phyloP scores from a whole-genome alignment of 2,113 vertebrate genomes.

The Urocolius indicus region DNA sequence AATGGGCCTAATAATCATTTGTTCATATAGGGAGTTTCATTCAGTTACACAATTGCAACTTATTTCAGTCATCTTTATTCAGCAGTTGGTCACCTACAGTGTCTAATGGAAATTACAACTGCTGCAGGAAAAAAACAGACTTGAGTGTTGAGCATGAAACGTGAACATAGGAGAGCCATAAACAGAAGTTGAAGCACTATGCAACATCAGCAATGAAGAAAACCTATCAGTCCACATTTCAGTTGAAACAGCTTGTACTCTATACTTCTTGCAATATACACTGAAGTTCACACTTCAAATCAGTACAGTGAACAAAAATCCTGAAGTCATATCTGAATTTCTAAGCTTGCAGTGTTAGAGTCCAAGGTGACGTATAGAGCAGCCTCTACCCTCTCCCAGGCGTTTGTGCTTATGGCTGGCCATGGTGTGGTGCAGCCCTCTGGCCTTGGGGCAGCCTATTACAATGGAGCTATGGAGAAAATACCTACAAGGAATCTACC shows the following conservation, averaged over 20 bases:
- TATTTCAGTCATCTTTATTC: not conserved
- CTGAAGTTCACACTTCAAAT: not conserved
- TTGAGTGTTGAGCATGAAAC: not conserved
- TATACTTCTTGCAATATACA: not conserved
- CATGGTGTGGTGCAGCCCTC: accelerated
- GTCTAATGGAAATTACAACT: not conserved
- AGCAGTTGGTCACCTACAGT: not conserved
- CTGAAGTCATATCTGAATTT: not conserved
- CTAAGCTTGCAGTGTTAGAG: accelerated
- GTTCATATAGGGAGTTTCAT: not conserved
- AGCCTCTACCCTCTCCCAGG: not conserved
- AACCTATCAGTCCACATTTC: not conserved
- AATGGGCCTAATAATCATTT: not conserved
- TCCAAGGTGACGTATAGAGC: not conserved
- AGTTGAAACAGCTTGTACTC: not conserved
- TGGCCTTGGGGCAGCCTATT: not conserved
- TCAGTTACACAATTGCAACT: not conserved
- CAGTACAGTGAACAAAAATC: not conserved
- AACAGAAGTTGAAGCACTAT: not conserved
- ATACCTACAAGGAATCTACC: not conserved
- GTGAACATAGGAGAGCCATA: accelerated
- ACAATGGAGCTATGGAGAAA: not conserved
- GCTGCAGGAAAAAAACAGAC: not conserved
- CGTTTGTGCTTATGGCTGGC: accelerated
- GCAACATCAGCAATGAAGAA: not conserved